phyloP scores from a whole-genome alignment of 2,113 vertebrate genomes.

The Physeter macrocephalus region DNA sequence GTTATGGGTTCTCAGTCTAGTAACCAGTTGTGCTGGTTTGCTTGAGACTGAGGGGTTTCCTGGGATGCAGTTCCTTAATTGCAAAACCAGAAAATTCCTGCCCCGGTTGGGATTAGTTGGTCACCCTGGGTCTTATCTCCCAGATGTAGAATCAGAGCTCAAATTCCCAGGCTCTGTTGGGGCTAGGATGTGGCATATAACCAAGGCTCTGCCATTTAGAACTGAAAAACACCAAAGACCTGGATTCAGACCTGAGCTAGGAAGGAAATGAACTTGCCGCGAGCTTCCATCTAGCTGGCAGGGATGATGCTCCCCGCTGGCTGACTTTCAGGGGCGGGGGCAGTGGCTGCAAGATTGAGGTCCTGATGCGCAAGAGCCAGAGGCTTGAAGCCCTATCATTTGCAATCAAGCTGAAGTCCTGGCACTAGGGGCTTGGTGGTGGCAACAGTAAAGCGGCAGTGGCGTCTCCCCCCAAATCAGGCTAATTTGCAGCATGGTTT shows the following conservation, averaged over 20 bases:
- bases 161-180: not conserved
- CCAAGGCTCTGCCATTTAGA: not conserved
- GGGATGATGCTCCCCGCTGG: not conserved
- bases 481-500: slow-evolving; percentile 26
- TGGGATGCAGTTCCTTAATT: not conserved
- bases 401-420: not conserved
- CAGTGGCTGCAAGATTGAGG: not conserved
- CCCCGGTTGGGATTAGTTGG: not conserved
- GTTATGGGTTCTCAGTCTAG: not conserved
- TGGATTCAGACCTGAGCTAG: not conserved
- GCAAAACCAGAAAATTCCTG: not conserved
- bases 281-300: not conserved
- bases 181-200: not conserved
- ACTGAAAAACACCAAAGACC: not conserved
- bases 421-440: not conserved
- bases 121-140: not conserved
- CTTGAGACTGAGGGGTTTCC: not conserved
- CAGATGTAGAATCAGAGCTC: not conserved
- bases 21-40: not conserved
- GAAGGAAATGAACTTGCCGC: not conserved
- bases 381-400: not conserved
- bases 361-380: not conserved
- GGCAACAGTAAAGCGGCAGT: not conserved
- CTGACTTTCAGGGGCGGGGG: not conserved
- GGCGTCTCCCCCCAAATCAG: not conserved